Base-by-base conservation (phyloP, 2,113 vertebrate species). In the Leiothrix lutea region DNA sequence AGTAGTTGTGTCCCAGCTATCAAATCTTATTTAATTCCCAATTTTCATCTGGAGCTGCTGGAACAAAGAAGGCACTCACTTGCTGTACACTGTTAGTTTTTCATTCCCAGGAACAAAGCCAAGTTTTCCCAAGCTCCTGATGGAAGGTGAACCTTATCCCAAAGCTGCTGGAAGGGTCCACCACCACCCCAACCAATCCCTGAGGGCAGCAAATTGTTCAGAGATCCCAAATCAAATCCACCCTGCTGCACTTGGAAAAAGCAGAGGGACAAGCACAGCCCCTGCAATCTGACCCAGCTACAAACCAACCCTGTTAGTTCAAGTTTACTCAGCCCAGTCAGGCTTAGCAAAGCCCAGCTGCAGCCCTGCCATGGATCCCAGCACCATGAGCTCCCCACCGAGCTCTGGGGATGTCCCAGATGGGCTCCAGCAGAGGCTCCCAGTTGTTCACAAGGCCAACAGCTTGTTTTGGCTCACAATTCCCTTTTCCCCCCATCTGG, bases 401-500 rank as follows among this genome's bases (percentile, higher is more conserved):
- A 13, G 53, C 47, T 21, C 81, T 5, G 65, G 44, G 69, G 8
- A 69, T 9, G 2, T 2, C n/a, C 54, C 86, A 95, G 58, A 69
- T 90, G 92, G 54, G 84, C 95, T 54, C 16, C 12, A 78, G 83
- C 23, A 84, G 50, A 92, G 73, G 50, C 36, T 92, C 80, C 94
- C 94, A 66, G 18, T 8, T 78, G 56, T 78, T 87, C 20, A 56
- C 44, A 83, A 80, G 85, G 72, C 89, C 60, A 84, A 45, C 83
- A 91, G 80, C 88, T 96, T 85, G 82, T 89, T 86, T 71, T 93
- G 95, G 90, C 88, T 93, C 80, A 45, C 23, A 86, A 54, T 17
- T n/a, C 23, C 48, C 38, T 16, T 16, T 58, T 9, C 40, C 28
- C 67, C 73, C 61, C 51, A 44, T 14, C 67, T 67, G 78, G 88